Percentiles rank a stretch among this genome's conserved stretches.
Evolutionary conservation across 2,888 invertebrate genomes (phyloP).

Genomic region (Hirtodrosophila histrioides): DNA sequence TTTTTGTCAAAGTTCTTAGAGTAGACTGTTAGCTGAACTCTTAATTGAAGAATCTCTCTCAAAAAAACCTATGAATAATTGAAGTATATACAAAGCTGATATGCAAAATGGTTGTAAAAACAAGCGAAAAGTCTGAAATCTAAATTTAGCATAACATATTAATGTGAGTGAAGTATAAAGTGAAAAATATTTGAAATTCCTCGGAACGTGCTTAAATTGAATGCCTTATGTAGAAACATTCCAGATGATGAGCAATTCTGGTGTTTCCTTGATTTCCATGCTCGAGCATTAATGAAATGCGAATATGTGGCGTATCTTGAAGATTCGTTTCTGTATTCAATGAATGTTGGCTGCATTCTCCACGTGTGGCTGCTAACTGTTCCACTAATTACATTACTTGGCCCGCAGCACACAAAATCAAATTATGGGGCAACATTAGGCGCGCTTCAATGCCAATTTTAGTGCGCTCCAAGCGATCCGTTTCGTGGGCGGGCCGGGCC

Average conservation of each 20-base stretch:
- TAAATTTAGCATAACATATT: no score
- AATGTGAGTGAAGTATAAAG: no score
- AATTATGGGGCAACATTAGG: conserved; percentile 66
- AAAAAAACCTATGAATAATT: no score
- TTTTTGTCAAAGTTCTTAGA: no score
- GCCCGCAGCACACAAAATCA: conserved; percentile 57
- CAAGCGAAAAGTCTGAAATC: no score
- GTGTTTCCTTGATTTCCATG: background rate
- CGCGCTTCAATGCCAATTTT: conserved; percentile 72
- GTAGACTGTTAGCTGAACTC: no score
- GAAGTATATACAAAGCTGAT: no score
- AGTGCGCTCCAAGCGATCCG: conserved; percentile 47
- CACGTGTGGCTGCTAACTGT: conserved; percentile 43
- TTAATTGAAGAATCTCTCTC: no score
- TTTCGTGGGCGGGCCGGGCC: conserved; percentile 34
- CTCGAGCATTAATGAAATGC: conserved; percentile 13
- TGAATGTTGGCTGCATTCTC: conserved; percentile 35
- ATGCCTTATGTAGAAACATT: no score
- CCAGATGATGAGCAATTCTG: background rate
- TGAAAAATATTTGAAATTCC: no score
- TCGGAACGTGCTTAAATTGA: no score
- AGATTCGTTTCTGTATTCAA: conserved; percentile 8
- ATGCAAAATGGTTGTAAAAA: no score
- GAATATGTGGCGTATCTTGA: conserved; percentile 30
- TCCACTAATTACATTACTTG: conserved; percentile 60